Base-by-base conservation (phyloP, 1,140 invertebrate species). In the Lithobius niger region DNA sequence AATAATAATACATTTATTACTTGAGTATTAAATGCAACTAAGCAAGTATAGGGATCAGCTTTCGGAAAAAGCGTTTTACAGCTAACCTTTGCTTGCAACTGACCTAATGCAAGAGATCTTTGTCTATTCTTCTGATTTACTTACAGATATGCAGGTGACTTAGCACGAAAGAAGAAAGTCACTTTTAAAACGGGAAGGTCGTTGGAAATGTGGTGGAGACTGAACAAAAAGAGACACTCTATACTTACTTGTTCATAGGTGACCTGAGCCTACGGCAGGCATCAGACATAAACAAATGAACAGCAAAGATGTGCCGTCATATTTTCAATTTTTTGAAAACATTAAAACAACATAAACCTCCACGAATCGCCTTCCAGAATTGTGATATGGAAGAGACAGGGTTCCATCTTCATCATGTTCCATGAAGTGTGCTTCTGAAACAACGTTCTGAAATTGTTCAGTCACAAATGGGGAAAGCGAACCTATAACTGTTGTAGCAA, bases 161-260 rank as follows among this genome's bases (percentile, higher is more conserved):
- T n/a, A n/a, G n/a, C n/a, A n/a, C n/a, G n/a, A n/a, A n/a, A n/a
- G n/a, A n/a, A n/a, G n/a, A n/a, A n/a, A n/a, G n/a, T n/a, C n/a
- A n/a, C n/a, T n/a, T n/a, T n/a, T n/a, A n/a, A n/a, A n/a, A n/a
- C n/a, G n/a, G n/a, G n/a, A n/a, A n/a, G n/a, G n/a, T n/a, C n/a
- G n/a, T n/a, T n/a, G n/a, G n/a, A n/a, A n/a, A n/a, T n/a, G n/a
- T n/a, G n/a, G n/a, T n/a, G n/a, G n/a, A 56, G 44, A 26, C 53
- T 57, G 21, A 65, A 18, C 26, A 42, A 1, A 59, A 71, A 36
- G n/a, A 36, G 31, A 36, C n/a, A 36, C n/a, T 6, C 6, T 36
- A 36, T 10, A 6, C n/a, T n/a, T n/a, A n/a, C n/a, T 36, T 36
- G 31, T 36, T 6, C 31, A 36, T 6, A 10, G 31, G 6, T 10